A percentile compares a stretch with the other conserved stretches of the same genome.
phyloP scores from a whole-genome alignment of 2,888 invertebrate genomes.

The Minunthozetes semirufus region DNA sequence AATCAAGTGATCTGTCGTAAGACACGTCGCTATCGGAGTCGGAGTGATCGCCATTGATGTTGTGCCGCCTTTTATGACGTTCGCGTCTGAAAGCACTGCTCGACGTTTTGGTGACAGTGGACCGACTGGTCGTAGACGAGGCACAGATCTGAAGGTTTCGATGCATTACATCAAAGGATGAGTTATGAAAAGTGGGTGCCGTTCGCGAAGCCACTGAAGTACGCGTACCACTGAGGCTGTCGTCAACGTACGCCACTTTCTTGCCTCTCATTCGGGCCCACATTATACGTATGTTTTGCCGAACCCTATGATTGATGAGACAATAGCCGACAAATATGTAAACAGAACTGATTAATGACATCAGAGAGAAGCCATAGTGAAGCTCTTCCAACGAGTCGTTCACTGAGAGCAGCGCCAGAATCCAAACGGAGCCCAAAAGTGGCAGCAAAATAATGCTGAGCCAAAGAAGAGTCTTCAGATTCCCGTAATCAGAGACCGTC shows the following conservation, averaged over 20 bases:
- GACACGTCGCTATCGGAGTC: conserved; percentile 53
- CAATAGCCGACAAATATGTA: conserved; percentile 80
- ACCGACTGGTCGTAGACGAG: conserved; percentile 86
- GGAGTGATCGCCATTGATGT: neutral
- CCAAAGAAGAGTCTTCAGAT: conserved; percentile 73
- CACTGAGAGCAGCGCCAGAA: conserved; percentile 68
- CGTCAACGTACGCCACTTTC: conserved; percentile 45
- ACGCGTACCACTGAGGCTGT: conserved; percentile 55
- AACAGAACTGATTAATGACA: conserved; percentile 69
- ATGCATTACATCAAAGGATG: conserved; percentile 48
- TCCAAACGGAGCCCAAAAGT: conserved; percentile 76
- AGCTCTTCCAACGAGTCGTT: conserved; percentile 66
- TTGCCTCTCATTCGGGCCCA: conserved; percentile 63
- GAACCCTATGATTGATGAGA: conserved; percentile 73
- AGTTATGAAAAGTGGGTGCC: conserved; percentile 68
- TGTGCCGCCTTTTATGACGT: conserved; percentile 2
- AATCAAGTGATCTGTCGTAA: conserved; percentile 57
- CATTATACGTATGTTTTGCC: conserved; percentile 50
- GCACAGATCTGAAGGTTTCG: conserved; percentile 51
- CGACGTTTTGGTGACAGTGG: conserved; percentile 79
- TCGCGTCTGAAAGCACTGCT: conserved; percentile 73
- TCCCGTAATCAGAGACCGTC: conserved; percentile 78
- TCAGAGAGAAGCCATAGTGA: conserved; percentile 67
- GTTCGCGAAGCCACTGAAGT: conserved; percentile 59
- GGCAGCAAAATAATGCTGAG: conserved; percentile 79